phyloP scores from a whole-genome alignment of 2,888 invertebrate genomes.

The Hirtodrosophila trivittata region DNA sequence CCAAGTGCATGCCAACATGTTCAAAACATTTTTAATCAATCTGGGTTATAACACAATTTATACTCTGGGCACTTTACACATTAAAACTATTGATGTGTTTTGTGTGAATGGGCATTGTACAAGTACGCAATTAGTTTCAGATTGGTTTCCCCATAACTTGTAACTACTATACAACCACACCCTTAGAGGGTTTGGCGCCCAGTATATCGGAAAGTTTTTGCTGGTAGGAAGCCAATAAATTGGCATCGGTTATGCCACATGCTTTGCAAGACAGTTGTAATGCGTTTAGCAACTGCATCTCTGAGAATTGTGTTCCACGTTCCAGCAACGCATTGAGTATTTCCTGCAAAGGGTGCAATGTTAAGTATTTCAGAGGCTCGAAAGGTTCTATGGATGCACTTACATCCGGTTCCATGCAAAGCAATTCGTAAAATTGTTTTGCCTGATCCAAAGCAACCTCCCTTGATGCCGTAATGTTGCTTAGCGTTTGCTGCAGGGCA shows the following conservation, averaged over 20 bases:
- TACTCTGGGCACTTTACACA: constrained; percentile 51
- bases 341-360: constrained; percentile 86
- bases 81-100: constrained; percentile 48
- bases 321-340: constrained; percentile 93
- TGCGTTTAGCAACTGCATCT: constrained; percentile 94
- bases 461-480: constrained; percentile 91
- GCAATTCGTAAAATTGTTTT: constrained; percentile 93
- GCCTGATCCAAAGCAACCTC: constrained; percentile 95
- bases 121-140: constrained; percentile 33
- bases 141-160: constrained; percentile 24
- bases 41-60: constrained; percentile 47
- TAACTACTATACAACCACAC: constrained; percentile 88
- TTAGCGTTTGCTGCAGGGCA: constrained; percentile 92
- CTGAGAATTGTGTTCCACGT: constrained; percentile 94
- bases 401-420: constrained; percentile 92
- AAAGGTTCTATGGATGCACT: constrained; percentile 54
- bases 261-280: constrained; percentile 90
- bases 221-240: constrained; percentile 88
- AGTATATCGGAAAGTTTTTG: constrained; percentile 93
- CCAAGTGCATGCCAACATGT: constrained; percentile 67
- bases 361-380: not conserved
- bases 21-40: constrained; percentile 65
- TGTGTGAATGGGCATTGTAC: constrained; percentile 22
- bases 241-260: constrained; percentile 85
- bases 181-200: constrained; percentile 88